phyloP scores from a whole-genome alignment of 2,888 invertebrate species.

The Stenichneumon culpator region DNA sequence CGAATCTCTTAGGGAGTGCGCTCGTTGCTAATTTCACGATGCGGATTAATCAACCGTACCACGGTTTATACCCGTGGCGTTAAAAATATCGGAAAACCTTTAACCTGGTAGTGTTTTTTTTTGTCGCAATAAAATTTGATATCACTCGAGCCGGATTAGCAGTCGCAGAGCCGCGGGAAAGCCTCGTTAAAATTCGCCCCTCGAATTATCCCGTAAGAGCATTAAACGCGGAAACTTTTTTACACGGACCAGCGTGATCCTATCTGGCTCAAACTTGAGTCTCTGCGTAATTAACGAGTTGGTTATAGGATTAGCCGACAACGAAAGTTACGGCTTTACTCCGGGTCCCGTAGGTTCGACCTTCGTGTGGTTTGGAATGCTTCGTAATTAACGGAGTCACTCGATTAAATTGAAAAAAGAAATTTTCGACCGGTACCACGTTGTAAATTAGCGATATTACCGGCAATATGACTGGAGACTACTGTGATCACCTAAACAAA shows the following conservation, averaged over 20 bases:
- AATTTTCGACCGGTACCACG: not conserved
- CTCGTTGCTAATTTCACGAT: not conserved
- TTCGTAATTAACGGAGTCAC: conserved; percentile 14
- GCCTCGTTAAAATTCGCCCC: conserved; percentile 32
- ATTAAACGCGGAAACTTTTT: conserved; percentile 57
- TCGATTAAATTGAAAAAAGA: conserved; percentile 13
- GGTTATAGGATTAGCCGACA: conserved; percentile 28
- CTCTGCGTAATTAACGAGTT: conserved; percentile 49
- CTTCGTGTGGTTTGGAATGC: conserved; percentile 27
- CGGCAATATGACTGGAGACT: not conserved
- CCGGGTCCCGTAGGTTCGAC: not conserved
- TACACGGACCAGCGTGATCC: conserved; percentile 31
- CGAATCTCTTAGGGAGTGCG: not conserved
- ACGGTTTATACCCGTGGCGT: not conserved
- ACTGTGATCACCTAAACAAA: not conserved
- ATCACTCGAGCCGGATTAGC: conserved; percentile 18
- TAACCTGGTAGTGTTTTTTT: not conserved
- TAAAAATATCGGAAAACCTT: conserved; percentile 13
- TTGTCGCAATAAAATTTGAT: conserved; percentile 23
- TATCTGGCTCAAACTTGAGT: conserved; percentile 41
- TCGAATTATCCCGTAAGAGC: conserved; percentile 39
- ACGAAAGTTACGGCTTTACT: conserved; percentile 32
- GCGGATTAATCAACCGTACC: not conserved
- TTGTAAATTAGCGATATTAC: not conserved
- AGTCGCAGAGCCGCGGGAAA: conserved; percentile 10